These are phyloP conservation scores for Muntiacus reevesi DNA, from an alignment of 2,113 vertebrate genomes.

Conservation along the genomic window DNA sequence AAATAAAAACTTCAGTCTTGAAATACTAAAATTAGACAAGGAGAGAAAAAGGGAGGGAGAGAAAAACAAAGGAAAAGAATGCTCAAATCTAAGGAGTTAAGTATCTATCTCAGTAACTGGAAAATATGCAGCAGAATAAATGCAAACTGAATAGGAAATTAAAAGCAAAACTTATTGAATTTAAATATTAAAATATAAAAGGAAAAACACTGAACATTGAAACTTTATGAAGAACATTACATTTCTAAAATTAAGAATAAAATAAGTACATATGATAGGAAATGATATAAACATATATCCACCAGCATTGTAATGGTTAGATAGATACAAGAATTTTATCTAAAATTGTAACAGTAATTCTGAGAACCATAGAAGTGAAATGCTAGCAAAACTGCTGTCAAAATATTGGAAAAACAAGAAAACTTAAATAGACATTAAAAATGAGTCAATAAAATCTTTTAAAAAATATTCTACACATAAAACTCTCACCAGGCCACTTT, in stretches of 20 bases:
- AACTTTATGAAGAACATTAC: neutral
- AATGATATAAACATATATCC: neutral
- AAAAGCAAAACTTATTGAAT: neutral
- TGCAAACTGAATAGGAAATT: neutral
- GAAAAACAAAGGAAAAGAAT: neutral
- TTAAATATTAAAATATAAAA: neutral
- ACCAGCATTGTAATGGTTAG: neutral
- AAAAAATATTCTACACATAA: neutral
- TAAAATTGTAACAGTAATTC: neutral
- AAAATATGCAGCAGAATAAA: neutral
- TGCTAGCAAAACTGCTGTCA: neutral
- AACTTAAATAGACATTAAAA: neutral
- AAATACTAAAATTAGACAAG: neutral
- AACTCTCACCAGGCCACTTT: neutral
- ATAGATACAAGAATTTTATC: neutral
- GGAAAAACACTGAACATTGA: neutral
- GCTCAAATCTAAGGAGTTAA: neutral
- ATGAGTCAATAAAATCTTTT: neutral
- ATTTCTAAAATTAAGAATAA: neutral
- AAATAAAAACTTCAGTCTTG: neutral
- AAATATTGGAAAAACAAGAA: neutral
- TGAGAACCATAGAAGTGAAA: neutral
- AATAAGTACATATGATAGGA: neutral
- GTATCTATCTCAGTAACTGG: neutral
- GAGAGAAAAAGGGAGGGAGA: neutral